Evolutionary conservation across 2,113 vertebrate genomes (phyloP).

Genomic region (Salvelinus fontinalis): DNA sequence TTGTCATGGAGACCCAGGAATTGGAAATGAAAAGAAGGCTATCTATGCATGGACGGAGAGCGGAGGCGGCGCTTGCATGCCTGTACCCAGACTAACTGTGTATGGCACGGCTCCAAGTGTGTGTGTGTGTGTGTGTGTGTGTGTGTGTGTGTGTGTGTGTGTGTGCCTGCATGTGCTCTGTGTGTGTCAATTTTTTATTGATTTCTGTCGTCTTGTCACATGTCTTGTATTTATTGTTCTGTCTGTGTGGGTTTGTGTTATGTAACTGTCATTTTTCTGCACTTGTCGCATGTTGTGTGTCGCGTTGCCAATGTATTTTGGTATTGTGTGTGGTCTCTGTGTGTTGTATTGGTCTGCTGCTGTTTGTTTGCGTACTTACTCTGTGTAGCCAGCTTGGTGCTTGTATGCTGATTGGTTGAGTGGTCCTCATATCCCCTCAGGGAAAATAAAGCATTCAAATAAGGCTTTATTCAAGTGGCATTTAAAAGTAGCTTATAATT

Average conservation of each 20-base stretch:
- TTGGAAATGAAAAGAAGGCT: slow-evolving; percentile 64
- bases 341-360: neutral
- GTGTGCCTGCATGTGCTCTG: slow-evolving; percentile 18
- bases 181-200: slow-evolving; percentile 44
- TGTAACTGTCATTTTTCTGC: neutral
- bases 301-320: neutral
- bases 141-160: slow-evolving; percentile 47
- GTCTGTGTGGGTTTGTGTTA: neutral
- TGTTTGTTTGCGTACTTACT: neutral
- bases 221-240: slow-evolving; percentile 27
- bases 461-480: no score
- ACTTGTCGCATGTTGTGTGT: neutral
- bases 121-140: slow-evolving; percentile 8
- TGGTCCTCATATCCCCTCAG: no score
- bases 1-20: slow-evolving; percentile 77
- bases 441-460: no score
- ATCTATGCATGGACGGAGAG: slow-evolving; percentile 66
- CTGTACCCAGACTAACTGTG: slow-evolving; percentile 36
- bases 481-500: no score
- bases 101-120: no score
- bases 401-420: neutral
- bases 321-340: neutral
- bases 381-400: neutral
- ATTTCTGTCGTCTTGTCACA: slow-evolving; percentile 40
- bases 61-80: slow-evolving; percentile 47